These are phyloP conservation scores for Trissoscelio sp. DNA, from an alignment of 2,888 invertebrate genomes.

Conservation along the genomic window DNA sequence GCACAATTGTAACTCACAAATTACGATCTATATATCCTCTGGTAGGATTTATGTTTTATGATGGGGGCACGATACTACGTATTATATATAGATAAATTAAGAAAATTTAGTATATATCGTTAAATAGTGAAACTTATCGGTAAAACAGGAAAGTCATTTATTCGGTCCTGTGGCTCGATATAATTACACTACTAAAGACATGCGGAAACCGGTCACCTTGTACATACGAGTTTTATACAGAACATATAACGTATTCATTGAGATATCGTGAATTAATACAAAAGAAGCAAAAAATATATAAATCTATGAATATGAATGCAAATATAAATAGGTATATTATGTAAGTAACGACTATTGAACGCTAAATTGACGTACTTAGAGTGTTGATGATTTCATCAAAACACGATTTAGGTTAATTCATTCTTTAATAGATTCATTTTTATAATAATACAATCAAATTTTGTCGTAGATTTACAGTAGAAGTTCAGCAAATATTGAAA, in stretches of 20 bases:
- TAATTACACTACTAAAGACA: constrained; percentile 64
- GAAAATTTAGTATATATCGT: constrained; percentile 67
- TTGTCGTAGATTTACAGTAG: too few species aligned
- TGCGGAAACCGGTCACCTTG: constrained; percentile 78
- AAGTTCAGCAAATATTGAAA: too few species aligned
- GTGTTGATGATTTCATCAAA: constrained; percentile 52
- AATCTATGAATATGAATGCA: constrained; percentile 72
- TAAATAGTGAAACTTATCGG: constrained; percentile 58
- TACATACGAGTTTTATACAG: constrained; percentile 84
- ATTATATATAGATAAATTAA: constrained; percentile 70
- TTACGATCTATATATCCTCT: constrained; percentile 50
- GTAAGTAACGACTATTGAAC: constrained; percentile 63
- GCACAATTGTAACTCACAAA: constrained; percentile 47
- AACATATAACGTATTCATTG: constrained; percentile 82
- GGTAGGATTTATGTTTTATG: constrained; percentile 74
- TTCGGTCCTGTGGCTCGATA: constrained; percentile 71
- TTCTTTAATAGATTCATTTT: too few species aligned
- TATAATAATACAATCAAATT: too few species aligned
- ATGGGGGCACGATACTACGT: constrained; percentile 75
- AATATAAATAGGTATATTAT: constrained; percentile 65
- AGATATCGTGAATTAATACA: constrained; percentile 77
- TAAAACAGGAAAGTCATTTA: constrained; percentile 60
- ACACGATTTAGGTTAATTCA: constrained; percentile 29
- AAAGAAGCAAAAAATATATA: constrained; percentile 72
- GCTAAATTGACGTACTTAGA: constrained; percentile 63